Evolutionary conservation across 2,888 invertebrate genomes (phyloP).

Genomic region (Tipula confusa): DNA sequence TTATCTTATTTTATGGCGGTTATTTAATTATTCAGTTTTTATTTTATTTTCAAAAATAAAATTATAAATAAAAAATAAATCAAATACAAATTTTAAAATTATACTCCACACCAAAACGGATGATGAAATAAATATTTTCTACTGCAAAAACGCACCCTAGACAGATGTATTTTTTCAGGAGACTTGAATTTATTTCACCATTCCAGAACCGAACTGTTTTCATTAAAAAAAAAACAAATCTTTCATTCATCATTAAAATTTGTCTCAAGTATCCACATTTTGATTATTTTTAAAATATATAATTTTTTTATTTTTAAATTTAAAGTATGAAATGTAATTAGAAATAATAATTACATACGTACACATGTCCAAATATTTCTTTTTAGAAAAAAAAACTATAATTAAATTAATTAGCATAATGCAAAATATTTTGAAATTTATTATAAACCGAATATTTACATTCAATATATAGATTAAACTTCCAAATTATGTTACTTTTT

Average conservation of each 20-base stretch:
- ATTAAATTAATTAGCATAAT: neutral
- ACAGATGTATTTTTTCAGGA: neutral
- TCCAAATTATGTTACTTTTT: neutral
- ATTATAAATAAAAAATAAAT: neutral
- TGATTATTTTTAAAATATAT: neutral
- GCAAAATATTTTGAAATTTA: conserved; percentile 5
- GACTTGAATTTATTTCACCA: no score
- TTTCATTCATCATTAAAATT: conserved; percentile 20
- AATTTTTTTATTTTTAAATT: conserved; percentile 3
- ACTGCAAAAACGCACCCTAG: neutral
- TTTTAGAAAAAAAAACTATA: neutral
- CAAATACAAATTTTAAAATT: neutral
- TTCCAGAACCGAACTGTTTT: neutral
- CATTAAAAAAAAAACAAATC: neutral
- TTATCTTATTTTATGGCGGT: conserved; percentile 26
- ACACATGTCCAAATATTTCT: conserved; percentile 36
- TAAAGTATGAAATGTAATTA: conserved; percentile 30
- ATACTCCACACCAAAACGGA: neutral
- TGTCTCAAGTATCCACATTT: neutral
- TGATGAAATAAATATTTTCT: neutral
- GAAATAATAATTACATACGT: conserved; percentile 35
- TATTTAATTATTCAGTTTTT: neutral
- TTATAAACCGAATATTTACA: conserved; percentile 25
- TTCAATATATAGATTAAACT: neutral
- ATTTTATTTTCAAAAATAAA: neutral